These are phyloP conservation scores for Neomorphus geoffroyi DNA, from an alignment of 2,797 vertebrate species.

Conservation along the genomic window DNA sequence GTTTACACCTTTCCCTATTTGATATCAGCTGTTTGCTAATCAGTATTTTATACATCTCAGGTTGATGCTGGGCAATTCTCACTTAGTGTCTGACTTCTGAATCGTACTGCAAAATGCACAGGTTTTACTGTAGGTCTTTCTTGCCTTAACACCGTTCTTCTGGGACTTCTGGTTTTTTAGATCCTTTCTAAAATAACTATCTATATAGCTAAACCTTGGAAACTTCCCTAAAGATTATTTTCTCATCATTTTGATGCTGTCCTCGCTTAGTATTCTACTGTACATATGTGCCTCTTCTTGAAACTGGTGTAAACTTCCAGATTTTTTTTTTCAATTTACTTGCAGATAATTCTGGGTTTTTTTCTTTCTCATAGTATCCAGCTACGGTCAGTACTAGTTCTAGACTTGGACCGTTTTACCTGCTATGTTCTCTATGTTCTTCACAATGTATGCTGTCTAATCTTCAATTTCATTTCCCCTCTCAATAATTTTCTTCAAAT, in stretches of 20 bases:
- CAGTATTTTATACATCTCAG: not conserved
- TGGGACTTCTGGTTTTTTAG: not conserved
- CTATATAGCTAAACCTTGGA: not conserved
- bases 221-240: not conserved
- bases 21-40: not conserved
- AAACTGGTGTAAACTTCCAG: not conserved
- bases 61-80: not conserved
- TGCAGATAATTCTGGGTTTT: not conserved
- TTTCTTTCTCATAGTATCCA: not conserved
- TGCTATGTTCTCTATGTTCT: not conserved
- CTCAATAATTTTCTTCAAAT: not conserved
- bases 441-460: not conserved
- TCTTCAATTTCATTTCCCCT: not conserved
- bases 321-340: not conserved
- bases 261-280: not conserved
- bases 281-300: not conserved
- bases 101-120: not conserved
- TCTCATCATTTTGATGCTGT: not conserved
- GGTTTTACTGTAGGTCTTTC: not conserved
- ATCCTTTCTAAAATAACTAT: not conserved
- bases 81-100: not conserved
- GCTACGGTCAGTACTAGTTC: not conserved
- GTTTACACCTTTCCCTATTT: not conserved
- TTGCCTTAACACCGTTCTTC: not conserved
- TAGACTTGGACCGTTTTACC: not conserved